phyloP scores from a whole-genome alignment of 2,113 vertebrate species.

The Limnothrissa miodon region DNA sequence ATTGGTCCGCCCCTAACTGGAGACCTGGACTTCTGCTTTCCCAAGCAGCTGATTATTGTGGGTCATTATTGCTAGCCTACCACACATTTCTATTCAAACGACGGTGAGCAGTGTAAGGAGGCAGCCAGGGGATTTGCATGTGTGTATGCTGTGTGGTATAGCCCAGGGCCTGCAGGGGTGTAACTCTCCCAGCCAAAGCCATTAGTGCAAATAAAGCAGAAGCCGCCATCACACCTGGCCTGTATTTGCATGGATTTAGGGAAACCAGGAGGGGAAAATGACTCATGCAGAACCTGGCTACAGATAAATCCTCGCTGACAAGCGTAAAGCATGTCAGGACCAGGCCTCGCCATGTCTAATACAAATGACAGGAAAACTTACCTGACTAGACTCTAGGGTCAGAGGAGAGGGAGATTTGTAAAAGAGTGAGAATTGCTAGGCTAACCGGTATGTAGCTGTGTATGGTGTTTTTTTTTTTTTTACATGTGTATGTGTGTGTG shows the following conservation, averaged over 20 bases:
- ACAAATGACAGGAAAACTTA: neutral
- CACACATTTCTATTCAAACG: constrained; percentile 51
- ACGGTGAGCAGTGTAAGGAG: constrained; percentile 29
- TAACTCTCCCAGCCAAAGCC: constrained; percentile 35
- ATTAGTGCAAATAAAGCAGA: constrained; percentile 57
- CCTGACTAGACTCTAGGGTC: neutral
- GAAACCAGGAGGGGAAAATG: constrained; percentile 39
- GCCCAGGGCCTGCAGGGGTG: constrained; percentile 18
- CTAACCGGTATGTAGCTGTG: neutral
- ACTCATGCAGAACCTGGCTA: constrained; percentile 3
- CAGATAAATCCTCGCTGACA: neutral
- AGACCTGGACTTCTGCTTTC: constrained; percentile 43
- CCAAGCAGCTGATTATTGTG: constrained; percentile 39
- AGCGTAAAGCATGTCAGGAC: neutral
- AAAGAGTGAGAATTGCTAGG: neutral
- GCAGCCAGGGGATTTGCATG: constrained; percentile 55
- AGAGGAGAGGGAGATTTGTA: neutral
- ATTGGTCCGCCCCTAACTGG: constrained; percentile 46
- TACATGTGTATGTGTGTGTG: no score
- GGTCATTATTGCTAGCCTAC: constrained; percentile 32
- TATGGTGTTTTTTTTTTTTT: neutral
- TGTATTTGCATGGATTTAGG: constrained; percentile 63
- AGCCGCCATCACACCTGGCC: constrained; percentile 51
- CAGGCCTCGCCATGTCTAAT: neutral
- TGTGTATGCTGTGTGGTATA: constrained; percentile 33